Conservation (phyloP, 1,140 invertebrate genomes). For the Drosophila micromelanica region DNA sequence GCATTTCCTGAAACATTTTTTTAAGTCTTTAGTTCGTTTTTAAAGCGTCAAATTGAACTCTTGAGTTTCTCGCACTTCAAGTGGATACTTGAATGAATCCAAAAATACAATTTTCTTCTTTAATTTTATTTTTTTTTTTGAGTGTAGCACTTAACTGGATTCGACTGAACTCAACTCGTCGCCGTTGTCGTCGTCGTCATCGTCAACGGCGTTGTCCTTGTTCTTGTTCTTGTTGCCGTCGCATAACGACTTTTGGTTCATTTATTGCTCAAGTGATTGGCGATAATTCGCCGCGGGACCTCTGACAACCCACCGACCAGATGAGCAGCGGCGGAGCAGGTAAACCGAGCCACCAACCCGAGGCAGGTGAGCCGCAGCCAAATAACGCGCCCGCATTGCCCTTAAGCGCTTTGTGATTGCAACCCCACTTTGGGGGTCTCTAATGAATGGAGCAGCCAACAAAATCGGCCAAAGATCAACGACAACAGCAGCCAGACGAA, state of each 20-base stretch:
- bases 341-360: background rate
- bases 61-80: too few species aligned
- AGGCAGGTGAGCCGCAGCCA: conserved; percentile 6
- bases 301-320: conserved; percentile 30
- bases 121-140: background rate
- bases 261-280: conserved; percentile 66
- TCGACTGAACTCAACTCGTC: background rate
- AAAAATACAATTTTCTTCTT: background rate
- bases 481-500: conserved; percentile 15
- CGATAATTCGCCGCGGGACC: conserved; percentile 61
- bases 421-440: conserved; percentile 14
- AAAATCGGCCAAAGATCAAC: background rate
- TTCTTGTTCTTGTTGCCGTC: conserved; percentile 28
- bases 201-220: conserved; percentile 1
- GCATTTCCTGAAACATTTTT: too few species aligned
- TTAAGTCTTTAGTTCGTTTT: too few species aligned
- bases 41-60: too few species aligned
- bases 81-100: too few species aligned
- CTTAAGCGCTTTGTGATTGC: conserved; percentile 46
- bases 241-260: conserved; percentile 63
- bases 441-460: conserved; percentile 1
- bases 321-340: conserved; percentile 8
- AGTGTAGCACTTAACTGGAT: conserved; percentile 12
- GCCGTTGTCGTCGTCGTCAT: background rate
- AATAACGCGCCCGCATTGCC: conserved; percentile 31